phyloP scores from a whole-genome alignment of 2,797 vertebrate genomes.

The Paramormyrops hopkinsi region DNA sequence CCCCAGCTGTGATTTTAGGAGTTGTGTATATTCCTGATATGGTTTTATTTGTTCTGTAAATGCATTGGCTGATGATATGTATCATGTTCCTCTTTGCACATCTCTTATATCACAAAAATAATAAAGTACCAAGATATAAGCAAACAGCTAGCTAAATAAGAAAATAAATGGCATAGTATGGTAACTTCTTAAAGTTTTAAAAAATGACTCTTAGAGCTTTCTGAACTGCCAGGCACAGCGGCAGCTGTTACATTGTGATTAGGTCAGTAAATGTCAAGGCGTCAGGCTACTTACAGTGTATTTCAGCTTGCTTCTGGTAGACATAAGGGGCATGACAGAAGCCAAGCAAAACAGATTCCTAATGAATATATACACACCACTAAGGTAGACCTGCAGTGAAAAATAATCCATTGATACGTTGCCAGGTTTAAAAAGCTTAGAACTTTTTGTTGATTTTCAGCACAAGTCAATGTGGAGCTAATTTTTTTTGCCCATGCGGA shows the following conservation, averaged over 20 bases:
- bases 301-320: background rate
- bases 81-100: background rate
- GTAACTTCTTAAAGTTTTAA: background rate
- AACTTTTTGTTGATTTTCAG: background rate
- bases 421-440: background rate
- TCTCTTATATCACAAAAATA: background rate
- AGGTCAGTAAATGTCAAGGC: background rate
- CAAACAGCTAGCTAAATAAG: background rate
- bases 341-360: background rate
- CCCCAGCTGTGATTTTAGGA: background rate
- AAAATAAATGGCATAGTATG: background rate
- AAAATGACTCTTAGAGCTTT: background rate
- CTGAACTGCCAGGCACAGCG: background rate
- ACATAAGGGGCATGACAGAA: background rate
- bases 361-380: background rate
- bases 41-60: background rate
- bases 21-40: background rate
- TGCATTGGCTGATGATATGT: background rate
- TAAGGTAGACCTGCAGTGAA: background rate
- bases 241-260: background rate
- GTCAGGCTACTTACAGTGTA: background rate
- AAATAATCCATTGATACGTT: background rate
- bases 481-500: background rate
- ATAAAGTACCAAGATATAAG: background rate
- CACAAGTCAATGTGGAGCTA: background rate